Evolutionary conservation across 2,888 invertebrate species (phyloP), one percentile per base, ranked within the genome.

Genomic region (Protodeltote pygarga): DNA sequence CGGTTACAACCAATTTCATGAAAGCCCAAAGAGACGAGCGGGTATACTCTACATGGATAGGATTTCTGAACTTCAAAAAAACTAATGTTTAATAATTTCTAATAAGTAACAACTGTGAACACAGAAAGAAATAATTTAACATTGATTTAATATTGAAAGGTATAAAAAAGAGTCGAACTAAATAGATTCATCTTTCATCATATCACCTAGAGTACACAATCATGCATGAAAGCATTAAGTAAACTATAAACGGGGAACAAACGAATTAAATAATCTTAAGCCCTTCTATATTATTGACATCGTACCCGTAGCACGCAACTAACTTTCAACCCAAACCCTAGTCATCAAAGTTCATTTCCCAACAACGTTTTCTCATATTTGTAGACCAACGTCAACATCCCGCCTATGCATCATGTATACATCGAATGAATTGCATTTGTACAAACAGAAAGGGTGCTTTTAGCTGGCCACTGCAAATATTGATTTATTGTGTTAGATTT

Each of bases 381-480:
- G 52, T 32, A 23, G 32, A 42, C 32, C 17, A 20, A 23, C 16
- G 45, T 11, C 52, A 62, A 49, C 37, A 54, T 34, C 29, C 60
- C 68, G 51, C 63, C 71, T 55, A 77, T 81, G 77, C 79, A 81
- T 79, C 75, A 79, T 80, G 73, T 73, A 78, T 78, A 75, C 74
- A 65, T 63, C 64, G 68, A 68, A 70, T 73, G 75, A 73, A 75
- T 75, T 77, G 76, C 74, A 75, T 73, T 68, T 75, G 73, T 64
- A 65, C 81, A 83, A 87, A 83, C 75, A 83, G 78, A 86, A 85
- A 83, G 85, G 84, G 87, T 83, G 81, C 76, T 77, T 68, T 68
- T 65, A 63, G 69, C 52, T 57, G 34, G 63, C 65, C 63, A 65
- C 41, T 73, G 73, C 83, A 81, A 85, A 85, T 85, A 87, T 88